Conservation (phyloP, 2,113 vertebrate genomes). For the Leptobrachium leishanense region DNA sequence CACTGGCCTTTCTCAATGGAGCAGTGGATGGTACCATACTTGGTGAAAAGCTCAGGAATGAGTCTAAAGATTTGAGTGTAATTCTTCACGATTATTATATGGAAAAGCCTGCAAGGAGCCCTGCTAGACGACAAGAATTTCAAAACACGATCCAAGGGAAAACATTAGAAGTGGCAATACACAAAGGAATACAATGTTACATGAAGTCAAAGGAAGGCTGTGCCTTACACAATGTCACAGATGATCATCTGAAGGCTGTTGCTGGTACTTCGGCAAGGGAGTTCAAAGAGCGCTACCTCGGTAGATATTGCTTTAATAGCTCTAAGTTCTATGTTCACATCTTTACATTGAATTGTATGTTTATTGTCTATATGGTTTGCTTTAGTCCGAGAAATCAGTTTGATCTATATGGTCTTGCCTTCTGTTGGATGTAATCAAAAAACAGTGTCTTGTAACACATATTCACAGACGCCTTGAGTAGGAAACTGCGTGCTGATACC, state of each 20-base stretch:
- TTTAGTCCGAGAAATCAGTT: too few species aligned
- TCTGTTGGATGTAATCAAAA: too few species aligned
- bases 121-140: constrained; percentile 69
- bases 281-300: constrained; percentile 73
- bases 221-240: constrained; percentile 46
- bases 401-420: too few species aligned
- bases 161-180: constrained; percentile 64
- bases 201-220: constrained; percentile 40
- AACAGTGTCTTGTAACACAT: too few species aligned
- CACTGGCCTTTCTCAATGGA: constrained; percentile 74
- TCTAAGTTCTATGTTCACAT: not conserved
- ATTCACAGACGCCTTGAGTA: too few species aligned
- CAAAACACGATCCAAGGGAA: constrained; percentile 35
- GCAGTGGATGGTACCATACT: constrained; percentile 82
- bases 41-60: constrained; percentile 59
- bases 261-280: constrained; percentile 59
- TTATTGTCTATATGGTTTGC: too few species aligned
- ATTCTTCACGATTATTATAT: constrained; percentile 71
- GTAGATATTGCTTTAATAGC: constrained; percentile 56
- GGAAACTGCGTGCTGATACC: too few species aligned
- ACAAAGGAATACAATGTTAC: constrained; percentile 58
- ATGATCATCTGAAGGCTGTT: constrained; percentile 2
- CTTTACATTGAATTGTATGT: too few species aligned
- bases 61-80: constrained; percentile 48
- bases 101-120: constrained; percentile 61